A percentile compares a stretch with the other conserved stretches of the same genome.
Conservation (phyloP, 2,113 vertebrate species). For the Chrysemys picta region DNA sequence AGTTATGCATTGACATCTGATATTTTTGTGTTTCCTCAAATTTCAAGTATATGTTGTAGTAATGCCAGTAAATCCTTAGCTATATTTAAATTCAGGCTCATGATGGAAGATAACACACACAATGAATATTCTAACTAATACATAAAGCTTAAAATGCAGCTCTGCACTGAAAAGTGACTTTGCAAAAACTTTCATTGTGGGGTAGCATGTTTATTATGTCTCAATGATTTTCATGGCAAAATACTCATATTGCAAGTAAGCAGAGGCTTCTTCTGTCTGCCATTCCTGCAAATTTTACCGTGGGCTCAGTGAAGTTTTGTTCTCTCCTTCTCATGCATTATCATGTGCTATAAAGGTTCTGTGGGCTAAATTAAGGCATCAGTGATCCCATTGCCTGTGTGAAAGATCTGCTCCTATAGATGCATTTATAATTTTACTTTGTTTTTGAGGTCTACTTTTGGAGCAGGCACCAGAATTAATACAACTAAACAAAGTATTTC, state of each 20-base stretch:
- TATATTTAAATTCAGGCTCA: background rate
- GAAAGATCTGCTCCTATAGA: background rate
- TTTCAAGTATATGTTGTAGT: background rate
- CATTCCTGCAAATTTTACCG: background rate
- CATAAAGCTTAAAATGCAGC: background rate
- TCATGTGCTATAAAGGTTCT: background rate
- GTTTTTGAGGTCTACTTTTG: background rate
- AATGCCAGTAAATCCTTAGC: background rate
- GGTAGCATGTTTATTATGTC: background rate
- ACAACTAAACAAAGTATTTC: background rate
- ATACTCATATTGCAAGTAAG: background rate
- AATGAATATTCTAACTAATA: background rate
- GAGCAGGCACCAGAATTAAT: background rate
- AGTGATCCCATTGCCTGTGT: background rate
- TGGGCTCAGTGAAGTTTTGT: background rate
- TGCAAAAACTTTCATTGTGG: background rate
- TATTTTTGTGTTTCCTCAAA: background rate
- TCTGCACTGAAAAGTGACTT: background rate
- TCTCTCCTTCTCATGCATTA: background rate
- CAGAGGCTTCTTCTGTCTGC: background rate
- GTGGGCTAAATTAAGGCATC: background rate
- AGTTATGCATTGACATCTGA: background rate
- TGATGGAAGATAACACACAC: background rate
- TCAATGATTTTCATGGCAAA: background rate
- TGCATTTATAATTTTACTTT: background rate